phyloP scores from a whole-genome alignment of 2,888 invertebrate genomes.

The Trimorus sp. region DNA sequence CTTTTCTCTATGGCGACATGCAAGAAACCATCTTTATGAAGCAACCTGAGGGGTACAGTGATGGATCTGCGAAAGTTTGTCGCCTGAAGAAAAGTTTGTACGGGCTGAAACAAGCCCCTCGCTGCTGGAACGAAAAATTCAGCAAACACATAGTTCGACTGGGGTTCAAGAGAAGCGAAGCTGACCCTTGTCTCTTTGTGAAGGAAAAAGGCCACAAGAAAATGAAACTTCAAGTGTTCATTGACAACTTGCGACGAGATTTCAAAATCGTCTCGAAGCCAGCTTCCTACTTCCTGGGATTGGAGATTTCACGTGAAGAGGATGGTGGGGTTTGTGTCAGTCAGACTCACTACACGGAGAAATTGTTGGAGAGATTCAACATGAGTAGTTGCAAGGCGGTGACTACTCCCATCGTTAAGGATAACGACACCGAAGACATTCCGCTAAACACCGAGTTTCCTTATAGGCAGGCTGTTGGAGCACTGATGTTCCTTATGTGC shows the following conservation, averaged over 20 bases:
- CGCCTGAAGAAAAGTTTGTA: slow-evolving; percentile 37
- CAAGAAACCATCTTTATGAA: slow-evolving; percentile 41
- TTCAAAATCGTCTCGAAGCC: slow-evolving; percentile 47
- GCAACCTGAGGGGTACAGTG: slow-evolving; percentile 32
- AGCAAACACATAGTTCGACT: slow-evolving; percentile 17
- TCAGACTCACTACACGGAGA: slow-evolving; percentile 43
- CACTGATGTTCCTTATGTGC: slow-evolving; percentile 72
- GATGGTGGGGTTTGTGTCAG: slow-evolving; percentile 29
- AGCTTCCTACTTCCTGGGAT: slow-evolving; percentile 45
- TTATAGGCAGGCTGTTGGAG: too few species aligned
- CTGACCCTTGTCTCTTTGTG: slow-evolving; percentile 46
- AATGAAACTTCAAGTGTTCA: slow-evolving; percentile 35
- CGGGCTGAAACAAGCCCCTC: slow-evolving; percentile 42
- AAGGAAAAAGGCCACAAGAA: slow-evolving; percentile 2
- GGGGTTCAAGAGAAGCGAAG: slow-evolving; percentile 28
- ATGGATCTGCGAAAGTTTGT: slow-evolving; percentile 33
- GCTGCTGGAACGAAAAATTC: slow-evolving; percentile 44
- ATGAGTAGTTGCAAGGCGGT: slow-evolving; percentile 50
- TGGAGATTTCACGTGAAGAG: slow-evolving; percentile 38
- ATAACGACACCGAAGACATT: slow-evolving; percentile 35
- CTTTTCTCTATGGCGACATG: slow-evolving; percentile 39
- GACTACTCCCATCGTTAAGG: slow-evolving; percentile 50
- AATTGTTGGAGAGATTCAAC: slow-evolving; percentile 36
- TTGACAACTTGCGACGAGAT: slow-evolving; percentile 35
- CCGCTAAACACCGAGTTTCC: too few species aligned